phyloP scores from a whole-genome alignment of 1,140 invertebrate genomes.

The Potamilus streckersoni region DNA sequence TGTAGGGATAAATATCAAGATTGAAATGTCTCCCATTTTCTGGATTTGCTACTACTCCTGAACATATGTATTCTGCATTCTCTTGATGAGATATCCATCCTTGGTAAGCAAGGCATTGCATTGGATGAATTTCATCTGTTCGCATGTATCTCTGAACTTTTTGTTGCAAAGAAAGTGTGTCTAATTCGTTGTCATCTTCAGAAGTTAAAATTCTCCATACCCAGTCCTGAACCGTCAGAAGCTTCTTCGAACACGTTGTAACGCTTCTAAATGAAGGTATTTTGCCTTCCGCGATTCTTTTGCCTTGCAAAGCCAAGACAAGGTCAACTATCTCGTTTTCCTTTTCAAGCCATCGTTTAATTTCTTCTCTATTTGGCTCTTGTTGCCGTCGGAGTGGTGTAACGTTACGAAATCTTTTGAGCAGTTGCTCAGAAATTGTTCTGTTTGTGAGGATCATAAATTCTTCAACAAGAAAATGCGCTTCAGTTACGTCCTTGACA shows the following conservation, averaged over 20 bases:
- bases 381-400: conserved; percentile 42
- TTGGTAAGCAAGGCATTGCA: conserved; percentile 86
- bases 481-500: conserved; percentile 39
- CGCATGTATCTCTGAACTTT: conserved; percentile 80
- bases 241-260: background rate
- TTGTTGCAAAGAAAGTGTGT: conserved; percentile 72
- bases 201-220: conserved; percentile 1
- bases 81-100: conserved; percentile 34
- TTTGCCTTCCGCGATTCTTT: conserved; percentile 8
- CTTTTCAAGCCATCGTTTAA: conserved; percentile 34
- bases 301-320: conserved; percentile 28
- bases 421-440: conserved; percentile 34
- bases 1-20: conserved; percentile 46
- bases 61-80: conserved; percentile 11
- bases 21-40: conserved; percentile 26
- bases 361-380: conserved; percentile 32
- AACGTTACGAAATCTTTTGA: conserved; percentile 18
- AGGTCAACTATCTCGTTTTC: conserved; percentile 30
- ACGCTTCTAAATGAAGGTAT: background rate
- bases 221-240: too few relatives aligned
- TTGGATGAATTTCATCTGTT: conserved; percentile 92
- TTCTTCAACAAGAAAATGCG: conserved; percentile 50
- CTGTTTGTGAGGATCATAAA: conserved; percentile 51
- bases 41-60: background rate
- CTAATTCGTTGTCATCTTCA: conserved; percentile 20